Evolutionary conservation across 1,140 invertebrate species (phyloP).

Genomic region (Aphaenogaster ashmeadi): DNA sequence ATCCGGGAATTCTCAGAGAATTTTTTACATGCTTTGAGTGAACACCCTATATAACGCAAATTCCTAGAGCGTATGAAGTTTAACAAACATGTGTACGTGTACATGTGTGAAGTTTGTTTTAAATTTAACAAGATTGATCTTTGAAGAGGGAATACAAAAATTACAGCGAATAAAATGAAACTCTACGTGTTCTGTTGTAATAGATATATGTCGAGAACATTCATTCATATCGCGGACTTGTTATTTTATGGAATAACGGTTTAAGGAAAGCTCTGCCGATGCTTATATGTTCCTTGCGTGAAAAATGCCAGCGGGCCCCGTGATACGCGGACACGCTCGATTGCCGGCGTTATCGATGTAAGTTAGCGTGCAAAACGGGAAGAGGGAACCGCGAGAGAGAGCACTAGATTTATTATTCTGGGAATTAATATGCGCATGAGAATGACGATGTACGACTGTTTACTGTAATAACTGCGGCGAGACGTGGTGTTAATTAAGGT

Average conservation of each 20-base stretch:
- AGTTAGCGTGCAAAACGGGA: background rate
- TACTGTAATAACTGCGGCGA: slow-evolving; percentile 58
- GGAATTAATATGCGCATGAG: slow-evolving; percentile 61
- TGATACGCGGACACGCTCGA: slow-evolving; percentile 36
- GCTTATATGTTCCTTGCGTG: background rate
- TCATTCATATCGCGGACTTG: background rate
- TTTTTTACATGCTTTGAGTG: too few relatives aligned
- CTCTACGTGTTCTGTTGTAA: background rate
- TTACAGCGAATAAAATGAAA: background rate
- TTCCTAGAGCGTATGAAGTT: background rate
- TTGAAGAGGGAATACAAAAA: slow-evolving; percentile 1
- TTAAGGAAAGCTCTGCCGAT: slow-evolving; percentile 12
- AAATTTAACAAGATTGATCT: slow-evolving; percentile 5
- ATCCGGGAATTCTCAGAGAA: too few relatives aligned
- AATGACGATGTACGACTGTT: slow-evolving; percentile 63
- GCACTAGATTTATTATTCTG: slow-evolving; percentile 63
- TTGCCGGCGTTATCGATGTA: slow-evolving; percentile 41
- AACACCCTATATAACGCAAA: background rate
- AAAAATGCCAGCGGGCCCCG: background rate
- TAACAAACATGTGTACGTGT: too few relatives aligned
- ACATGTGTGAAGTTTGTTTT: background rate
- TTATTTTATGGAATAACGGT: slow-evolving; percentile 32
- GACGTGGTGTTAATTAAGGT: slow-evolving; percentile 60
- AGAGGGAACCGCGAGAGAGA: slow-evolving; percentile 37
- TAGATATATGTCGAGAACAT: background rate